Evolutionary conservation across 37 sponge, comb jelly and placozoan species (phyloP).

Genomic region (Chondrosia reniformis): DNA sequence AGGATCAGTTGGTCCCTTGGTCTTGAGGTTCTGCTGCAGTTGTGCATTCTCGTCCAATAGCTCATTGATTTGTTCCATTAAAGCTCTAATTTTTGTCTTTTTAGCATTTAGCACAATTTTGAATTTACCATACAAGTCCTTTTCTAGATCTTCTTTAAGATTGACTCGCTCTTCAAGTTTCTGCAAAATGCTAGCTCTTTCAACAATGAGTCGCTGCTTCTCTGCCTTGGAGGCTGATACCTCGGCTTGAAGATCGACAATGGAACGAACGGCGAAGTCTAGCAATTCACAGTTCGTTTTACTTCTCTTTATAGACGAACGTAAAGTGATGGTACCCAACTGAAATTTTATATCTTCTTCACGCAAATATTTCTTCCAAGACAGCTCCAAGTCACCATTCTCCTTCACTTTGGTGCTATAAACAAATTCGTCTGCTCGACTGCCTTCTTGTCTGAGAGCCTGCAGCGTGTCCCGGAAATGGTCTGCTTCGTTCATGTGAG

Average conservation of each 20-base stretch:
- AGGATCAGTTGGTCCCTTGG: background rate
- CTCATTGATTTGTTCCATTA: constrained; percentile 30
- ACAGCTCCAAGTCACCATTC: constrained; percentile 25
- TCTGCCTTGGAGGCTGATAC: constrained; percentile 18
- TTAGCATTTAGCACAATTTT: constrained; percentile 67
- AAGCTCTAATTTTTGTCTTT: constrained; percentile 56
- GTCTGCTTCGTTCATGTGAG: constrained; percentile 8
- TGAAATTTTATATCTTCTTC: constrained; percentile 50
- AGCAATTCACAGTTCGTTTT: constrained; percentile 9
- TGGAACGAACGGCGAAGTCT: constrained; percentile 38
- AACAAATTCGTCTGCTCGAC: constrained; percentile 11
- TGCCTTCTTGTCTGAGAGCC: constrained; percentile 34
- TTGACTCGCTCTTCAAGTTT: constrained; percentile 27
- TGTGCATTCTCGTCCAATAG: constrained; percentile 17
- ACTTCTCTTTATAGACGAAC: background rate
- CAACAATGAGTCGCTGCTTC: constrained; percentile 25
- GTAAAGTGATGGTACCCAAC: constrained; percentile 37
- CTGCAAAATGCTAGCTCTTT: constrained; percentile 29
- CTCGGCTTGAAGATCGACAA: constrained; percentile 11
- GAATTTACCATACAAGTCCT: constrained; percentile 65
- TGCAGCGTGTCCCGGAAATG: constrained; percentile 20
- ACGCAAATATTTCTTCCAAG: constrained; percentile 58
- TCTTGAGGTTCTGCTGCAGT: background rate
- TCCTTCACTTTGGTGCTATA: constrained; percentile 1
- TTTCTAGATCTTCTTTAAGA: constrained; percentile 48